A percentile compares a stretch with the other conserved stretches of the same genome.
Evolutionary conservation across 2,797 vertebrate species (phyloP).

Genomic region (Toxotes lorentzi): DNA sequence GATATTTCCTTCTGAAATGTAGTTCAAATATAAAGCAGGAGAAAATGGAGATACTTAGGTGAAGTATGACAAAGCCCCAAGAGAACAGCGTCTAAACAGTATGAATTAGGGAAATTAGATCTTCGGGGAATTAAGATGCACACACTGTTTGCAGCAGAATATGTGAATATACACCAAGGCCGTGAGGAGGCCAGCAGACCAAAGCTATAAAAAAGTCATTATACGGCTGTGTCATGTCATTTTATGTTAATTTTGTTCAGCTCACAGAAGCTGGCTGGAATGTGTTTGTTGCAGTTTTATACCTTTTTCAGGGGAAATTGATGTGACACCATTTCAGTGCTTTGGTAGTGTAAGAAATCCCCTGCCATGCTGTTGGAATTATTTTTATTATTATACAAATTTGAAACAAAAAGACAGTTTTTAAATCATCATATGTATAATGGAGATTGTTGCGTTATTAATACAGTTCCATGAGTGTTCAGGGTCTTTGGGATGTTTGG

Average conservation of each 20-base stretch:
- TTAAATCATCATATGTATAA: background rate
- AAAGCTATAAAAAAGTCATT: slow-evolving; percentile 7
- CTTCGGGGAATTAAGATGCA: background rate
- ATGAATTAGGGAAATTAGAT: background rate
- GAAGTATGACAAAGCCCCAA: too few relatives aligned
- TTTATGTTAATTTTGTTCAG: slow-evolving; percentile 8
- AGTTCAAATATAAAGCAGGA: background rate
- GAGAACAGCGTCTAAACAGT: too few relatives aligned
- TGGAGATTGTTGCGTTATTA: background rate
- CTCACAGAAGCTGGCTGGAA: background rate
- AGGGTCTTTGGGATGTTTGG: background rate
- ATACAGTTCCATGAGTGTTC: background rate
- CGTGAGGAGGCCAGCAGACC: background rate
- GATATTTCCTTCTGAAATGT: background rate
- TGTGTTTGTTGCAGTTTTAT: background rate
- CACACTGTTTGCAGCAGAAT: background rate
- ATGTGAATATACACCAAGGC: background rate
- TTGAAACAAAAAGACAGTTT: background rate
- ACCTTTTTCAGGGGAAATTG: background rate
- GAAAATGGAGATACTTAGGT: too few relatives aligned
- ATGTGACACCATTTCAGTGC: background rate
- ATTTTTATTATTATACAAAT: background rate
- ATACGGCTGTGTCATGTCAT: background rate
- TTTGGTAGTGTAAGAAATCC: background rate
- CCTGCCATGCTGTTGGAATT: background rate